phyloP scores from a whole-genome alignment of 2,888 invertebrate species.

The Rotaria macrura region DNA sequence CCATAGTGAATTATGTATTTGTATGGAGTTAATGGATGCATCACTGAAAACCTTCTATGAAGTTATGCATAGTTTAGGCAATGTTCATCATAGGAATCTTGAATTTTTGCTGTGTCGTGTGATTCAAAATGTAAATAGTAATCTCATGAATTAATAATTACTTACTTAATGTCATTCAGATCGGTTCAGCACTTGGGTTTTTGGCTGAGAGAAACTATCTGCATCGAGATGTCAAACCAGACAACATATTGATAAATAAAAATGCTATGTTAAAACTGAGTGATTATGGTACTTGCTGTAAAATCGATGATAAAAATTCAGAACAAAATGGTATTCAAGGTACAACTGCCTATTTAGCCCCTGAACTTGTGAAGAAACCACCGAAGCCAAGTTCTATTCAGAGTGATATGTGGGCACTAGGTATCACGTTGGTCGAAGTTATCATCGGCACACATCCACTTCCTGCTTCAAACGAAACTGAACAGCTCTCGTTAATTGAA shows the following conservation, averaged over 20 bases:
- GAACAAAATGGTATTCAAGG: fast-evolving
- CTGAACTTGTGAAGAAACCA: not conserved
- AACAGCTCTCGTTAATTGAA: not conserved
- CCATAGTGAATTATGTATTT: not conserved
- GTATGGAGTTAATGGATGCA: not conserved
- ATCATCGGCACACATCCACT: not conserved
- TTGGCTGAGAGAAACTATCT: conserved; percentile 60
- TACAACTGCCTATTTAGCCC: not conserved
- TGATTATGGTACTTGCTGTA: conserved; percentile 95
- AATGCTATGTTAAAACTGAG: conserved; percentile 92
- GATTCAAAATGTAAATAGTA: not conserved
- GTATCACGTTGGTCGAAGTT: not conserved
- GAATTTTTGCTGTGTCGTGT: not conserved
- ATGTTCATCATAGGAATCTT: not conserved
- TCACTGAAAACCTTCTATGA: not conserved
- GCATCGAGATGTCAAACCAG: conserved; percentile 90
- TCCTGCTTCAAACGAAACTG: not conserved
- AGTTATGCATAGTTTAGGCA: not conserved
- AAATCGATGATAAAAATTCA: conserved; percentile 64
- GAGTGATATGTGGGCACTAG: not conserved
- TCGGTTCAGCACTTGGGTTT: not conserved
- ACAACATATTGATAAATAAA: conserved; percentile 84
- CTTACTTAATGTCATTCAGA: not conserved
- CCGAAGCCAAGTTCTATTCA: not conserved
- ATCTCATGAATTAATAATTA: not conserved